Percentiles rank a stretch among this genome's conserved stretches.
These are phyloP conservation scores for Gastrophysa polygoni DNA, from an alignment of 2,888 invertebrate species.

Conservation along the genomic window DNA sequence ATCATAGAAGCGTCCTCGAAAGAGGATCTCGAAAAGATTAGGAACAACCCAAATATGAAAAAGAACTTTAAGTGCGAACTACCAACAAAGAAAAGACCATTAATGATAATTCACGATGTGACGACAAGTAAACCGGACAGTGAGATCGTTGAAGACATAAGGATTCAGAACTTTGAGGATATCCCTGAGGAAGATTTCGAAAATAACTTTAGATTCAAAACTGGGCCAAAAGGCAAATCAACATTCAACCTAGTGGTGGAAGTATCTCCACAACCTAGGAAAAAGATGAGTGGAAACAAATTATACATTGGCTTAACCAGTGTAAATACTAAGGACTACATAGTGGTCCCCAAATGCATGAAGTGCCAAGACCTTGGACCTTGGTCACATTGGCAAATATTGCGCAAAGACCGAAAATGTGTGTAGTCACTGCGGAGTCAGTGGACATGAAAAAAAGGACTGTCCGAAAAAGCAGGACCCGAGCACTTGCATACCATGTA, in stretches of 20 bases:
- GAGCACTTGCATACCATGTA: neutral
- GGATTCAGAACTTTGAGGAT: neutral
- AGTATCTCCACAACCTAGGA: neutral
- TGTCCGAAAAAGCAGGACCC: neutral
- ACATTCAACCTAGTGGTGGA: neutral
- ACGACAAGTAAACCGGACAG: constrained; percentile 3
- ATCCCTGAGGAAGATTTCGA: neutral
- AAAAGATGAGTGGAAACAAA: neutral
- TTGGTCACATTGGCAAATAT: constrained; percentile 10
- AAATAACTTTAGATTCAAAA: neutral
- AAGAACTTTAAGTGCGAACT: too few species aligned
- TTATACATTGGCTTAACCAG: too few species aligned
- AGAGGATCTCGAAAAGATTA: too few species aligned
- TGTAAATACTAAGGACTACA: neutral
- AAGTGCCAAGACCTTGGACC: constrained; percentile 11
- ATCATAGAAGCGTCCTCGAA: too few species aligned
- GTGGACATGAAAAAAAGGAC: constrained; percentile 3
- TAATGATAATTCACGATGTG: neutral
- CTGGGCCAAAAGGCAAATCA: neutral
- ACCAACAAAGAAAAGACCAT: neutral
- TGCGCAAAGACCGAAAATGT: neutral
- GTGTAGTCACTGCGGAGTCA: constrained; percentile 1
- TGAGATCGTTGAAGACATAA: constrained; percentile 6
- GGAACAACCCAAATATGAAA: too few species aligned
- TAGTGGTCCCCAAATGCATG: constrained; percentile 10